Percentiles rank a stretch among this genome's conserved stretches.
phyloP scores from a whole-genome alignment of 2,888 invertebrate genomes.

The Noctua pronuba region DNA sequence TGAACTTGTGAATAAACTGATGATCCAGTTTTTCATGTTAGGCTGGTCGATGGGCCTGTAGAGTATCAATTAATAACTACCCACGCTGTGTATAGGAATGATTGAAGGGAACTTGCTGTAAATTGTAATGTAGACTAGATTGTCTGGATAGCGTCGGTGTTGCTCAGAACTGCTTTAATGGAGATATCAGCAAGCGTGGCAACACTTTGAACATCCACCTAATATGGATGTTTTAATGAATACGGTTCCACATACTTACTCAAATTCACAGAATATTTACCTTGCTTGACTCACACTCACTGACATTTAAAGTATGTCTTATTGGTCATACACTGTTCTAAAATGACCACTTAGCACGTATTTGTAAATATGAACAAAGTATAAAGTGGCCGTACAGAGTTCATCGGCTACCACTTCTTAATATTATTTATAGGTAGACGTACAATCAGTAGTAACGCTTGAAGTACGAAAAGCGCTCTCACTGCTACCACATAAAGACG shows the following conservation, averaged over 20 bases:
- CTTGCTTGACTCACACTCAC: slow-evolving; percentile 2
- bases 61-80: slow-evolving; percentile 41
- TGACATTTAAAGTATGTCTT: slow-evolving; percentile 30
- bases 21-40: slow-evolving; percentile 45
- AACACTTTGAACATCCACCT: slow-evolving; percentile 14
- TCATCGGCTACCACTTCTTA: slow-evolving; percentile 57
- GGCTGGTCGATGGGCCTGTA: slow-evolving; percentile 23
- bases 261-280: slow-evolving; percentile 14
- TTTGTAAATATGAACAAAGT: slow-evolving; percentile 50
- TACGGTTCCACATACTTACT: slow-evolving; percentile 1
- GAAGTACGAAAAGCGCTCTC: slow-evolving; percentile 14
- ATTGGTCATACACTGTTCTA: slow-evolving; percentile 40
- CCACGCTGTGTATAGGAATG: slow-evolving; percentile 33
- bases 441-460: slow-evolving; percentile 4
- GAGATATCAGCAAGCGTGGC: slow-evolving; percentile 11
- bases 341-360: slow-evolving; percentile 54
- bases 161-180: background rate
- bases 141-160: slow-evolving; percentile 8
- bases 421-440: slow-evolving; percentile 38
- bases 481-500: slow-evolving; percentile 4
- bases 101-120: slow-evolving; percentile 43
- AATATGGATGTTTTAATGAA: slow-evolving; percentile 31
- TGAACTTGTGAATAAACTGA: slow-evolving; percentile 39
- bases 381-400: slow-evolving; percentile 54
- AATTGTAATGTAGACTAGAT: slow-evolving; percentile 28